Conservation (phyloP, 2,888 invertebrate species). For the Nomada ferruginata region DNA sequence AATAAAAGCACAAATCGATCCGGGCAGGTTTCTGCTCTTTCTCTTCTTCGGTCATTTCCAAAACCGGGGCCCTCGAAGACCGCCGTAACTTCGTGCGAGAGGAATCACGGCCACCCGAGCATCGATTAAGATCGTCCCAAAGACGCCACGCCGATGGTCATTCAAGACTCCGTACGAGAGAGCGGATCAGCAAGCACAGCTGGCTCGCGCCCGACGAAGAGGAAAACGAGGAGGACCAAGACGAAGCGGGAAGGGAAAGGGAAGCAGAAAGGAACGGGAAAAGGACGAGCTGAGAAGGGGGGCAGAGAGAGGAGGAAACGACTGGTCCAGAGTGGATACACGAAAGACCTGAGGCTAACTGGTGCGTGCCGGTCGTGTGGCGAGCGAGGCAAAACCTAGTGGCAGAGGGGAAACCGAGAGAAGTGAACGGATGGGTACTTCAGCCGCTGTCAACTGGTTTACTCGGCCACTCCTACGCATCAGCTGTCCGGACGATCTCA, state of each 20-base stretch:
- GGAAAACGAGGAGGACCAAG: not conserved
- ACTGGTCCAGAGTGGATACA: slow-evolving; percentile 58
- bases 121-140: slow-evolving; percentile 23
- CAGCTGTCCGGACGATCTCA: slow-evolving; percentile 70
- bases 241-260: slow-evolving; percentile 2
- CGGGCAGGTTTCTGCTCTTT: too few relatives aligned
- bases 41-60: too few relatives aligned
- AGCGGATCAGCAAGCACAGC: not conserved
- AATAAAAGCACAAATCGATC: too few relatives aligned
- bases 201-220: slow-evolving; percentile 4
- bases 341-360: slow-evolving; percentile 67
- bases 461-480: slow-evolving; percentile 77
- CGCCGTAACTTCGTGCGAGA: not conserved
- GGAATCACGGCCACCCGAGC: not conserved
- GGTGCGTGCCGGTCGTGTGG: slow-evolving; percentile 73
- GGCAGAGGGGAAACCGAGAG: slow-evolving; percentile 54
- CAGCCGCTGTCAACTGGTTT: slow-evolving; percentile 70
- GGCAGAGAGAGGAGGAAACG: slow-evolving; percentile 16
- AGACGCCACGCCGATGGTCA: slow-evolving; percentile 35
- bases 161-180: slow-evolving; percentile 23
- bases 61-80: too few relatives aligned
- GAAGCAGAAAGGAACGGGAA: not conserved
- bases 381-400: slow-evolving; percentile 52
- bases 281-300: not conserved
- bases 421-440: slow-evolving; percentile 61